These are phyloP conservation scores for Drosophila sechellia DNA, from an alignment of 1,140 invertebrate genomes.

Conservation along the genomic window DNA sequence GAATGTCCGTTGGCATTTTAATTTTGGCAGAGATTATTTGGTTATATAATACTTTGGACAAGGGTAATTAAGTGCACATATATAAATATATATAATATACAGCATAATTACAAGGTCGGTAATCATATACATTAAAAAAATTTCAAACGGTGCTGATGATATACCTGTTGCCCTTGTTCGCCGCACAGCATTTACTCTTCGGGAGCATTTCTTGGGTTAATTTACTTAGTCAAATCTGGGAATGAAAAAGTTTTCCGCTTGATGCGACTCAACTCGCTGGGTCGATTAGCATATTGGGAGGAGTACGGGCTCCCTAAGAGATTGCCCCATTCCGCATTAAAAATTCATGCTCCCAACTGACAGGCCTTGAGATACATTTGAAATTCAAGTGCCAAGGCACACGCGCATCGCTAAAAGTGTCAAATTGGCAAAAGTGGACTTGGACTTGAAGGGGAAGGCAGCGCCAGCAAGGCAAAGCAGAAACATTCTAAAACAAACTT, in stretches of 20 bases:
- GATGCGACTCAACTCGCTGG: constrained; percentile 21
- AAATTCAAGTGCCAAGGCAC: constrained; percentile 74
- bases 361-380: constrained; percentile 68
- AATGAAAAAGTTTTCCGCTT: constrained; percentile 28
- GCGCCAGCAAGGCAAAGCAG: constrained; percentile 34
- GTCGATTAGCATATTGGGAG: constrained; percentile 39
- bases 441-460: constrained; percentile 1
- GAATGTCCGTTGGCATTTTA: constrained; percentile 52
- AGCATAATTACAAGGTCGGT: no score
- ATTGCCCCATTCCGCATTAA: constrained; percentile 70
- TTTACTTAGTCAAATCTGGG: constrained; percentile 27
- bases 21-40: constrained; percentile 29
- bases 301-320: constrained; percentile 31
- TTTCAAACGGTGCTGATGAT: no score
- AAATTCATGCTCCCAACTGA: constrained; percentile 77
- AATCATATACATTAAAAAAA: no score
- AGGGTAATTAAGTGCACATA: neutral
- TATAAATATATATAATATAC: neutral
- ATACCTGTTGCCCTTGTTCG: constrained; percentile 13
- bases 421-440: constrained; percentile 74
- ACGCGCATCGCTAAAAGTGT: constrained; percentile 71
- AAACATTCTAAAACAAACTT: constrained; percentile 66
- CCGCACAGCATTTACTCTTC: neutral
- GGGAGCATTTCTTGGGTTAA: constrained; percentile 7
- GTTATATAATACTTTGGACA: neutral